These are phyloP conservation scores for Apoda limacodes DNA, from an alignment of 2,888 invertebrate genomes.

Conservation along the genomic window DNA sequence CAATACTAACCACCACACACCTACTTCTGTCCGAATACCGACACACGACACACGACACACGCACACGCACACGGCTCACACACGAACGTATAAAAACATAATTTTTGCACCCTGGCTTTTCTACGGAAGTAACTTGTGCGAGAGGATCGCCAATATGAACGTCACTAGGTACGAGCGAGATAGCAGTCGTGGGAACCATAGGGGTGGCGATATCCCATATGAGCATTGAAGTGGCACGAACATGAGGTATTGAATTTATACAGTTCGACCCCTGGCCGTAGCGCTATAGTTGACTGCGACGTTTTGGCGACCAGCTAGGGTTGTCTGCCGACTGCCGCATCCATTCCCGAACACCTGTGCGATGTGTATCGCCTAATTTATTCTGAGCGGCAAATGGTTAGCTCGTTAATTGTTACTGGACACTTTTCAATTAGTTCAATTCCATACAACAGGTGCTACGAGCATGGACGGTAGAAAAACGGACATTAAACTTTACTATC, in stretches of 20 bases:
- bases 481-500: too few species aligned
- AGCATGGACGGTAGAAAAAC: too few species aligned
- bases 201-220: conserved; percentile 66
- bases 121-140: conserved; percentile 51
- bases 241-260: conserved; percentile 32
- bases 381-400: conserved; percentile 8
- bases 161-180: conserved; percentile 31
- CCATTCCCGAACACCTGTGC: conserved; percentile 17
- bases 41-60: conserved; percentile 18
- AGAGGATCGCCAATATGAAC: conserved; percentile 22
- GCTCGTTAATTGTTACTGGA: conserved; percentile 5
- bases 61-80: conserved; percentile 49
- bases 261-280: conserved; percentile 24
- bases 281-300: too few species aligned
- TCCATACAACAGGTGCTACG: too few species aligned
- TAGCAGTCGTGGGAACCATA: conserved; percentile 56
- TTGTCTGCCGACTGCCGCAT: conserved; percentile 1
- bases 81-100: conserved; percentile 55
- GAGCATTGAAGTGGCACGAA: conserved; percentile 48
- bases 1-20: too few species aligned
- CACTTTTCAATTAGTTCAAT: too few species aligned
- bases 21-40: conserved; percentile 18
- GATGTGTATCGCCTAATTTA: conserved; percentile 26
- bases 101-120: conserved; percentile 61
- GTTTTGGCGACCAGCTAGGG: too few species aligned